A percentile compares a stretch with the other conserved stretches of the same genome.
Evolutionary conservation across 2,113 vertebrate species (phyloP).

Genomic region (Nansenia antarctica): DNA sequence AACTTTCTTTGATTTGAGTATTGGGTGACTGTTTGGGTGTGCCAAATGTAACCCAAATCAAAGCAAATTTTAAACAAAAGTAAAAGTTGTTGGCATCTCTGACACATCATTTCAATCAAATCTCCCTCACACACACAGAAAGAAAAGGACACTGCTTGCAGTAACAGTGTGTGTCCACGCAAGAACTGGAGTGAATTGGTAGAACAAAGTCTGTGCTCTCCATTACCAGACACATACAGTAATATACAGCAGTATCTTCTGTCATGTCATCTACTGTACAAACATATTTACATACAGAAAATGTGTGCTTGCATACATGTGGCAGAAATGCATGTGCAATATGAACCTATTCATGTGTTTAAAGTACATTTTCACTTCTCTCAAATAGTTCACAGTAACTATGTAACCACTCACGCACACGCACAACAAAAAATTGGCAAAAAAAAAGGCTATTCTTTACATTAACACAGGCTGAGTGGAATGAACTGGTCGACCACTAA

Average conservation of each 20-base stretch:
- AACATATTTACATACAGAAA: slow-evolving; percentile 37
- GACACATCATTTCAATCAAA: background rate
- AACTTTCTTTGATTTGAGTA: background rate
- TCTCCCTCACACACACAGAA: slow-evolving; percentile 10
- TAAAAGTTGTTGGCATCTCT: background rate
- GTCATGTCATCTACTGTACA: background rate
- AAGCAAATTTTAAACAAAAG: background rate
- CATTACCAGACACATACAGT: background rate
- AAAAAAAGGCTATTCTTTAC: slow-evolving; percentile 12
- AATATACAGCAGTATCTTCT: slow-evolving; percentile 5
- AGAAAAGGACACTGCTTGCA: slow-evolving; percentile 15
- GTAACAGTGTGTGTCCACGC: background rate
- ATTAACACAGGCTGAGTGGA: background rate
- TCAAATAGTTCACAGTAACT: slow-evolving; percentile 59
- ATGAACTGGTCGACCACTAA: background rate
- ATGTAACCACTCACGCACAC: slow-evolving; percentile 24
- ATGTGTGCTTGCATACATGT: slow-evolving; percentile 19
- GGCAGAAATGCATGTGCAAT: slow-evolving; percentile 14
- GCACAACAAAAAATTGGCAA: slow-evolving; percentile 27
- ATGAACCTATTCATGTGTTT: slow-evolving; percentile 42
- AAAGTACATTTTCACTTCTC: slow-evolving; percentile 24
- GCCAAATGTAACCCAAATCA: background rate
- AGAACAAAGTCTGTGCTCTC: slow-evolving; percentile 2
- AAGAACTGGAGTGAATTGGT: background rate
- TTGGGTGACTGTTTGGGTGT: background rate